These are phyloP conservation scores for Platerodrilus igneus DNA, from an alignment of 2,888 invertebrate species.

Conservation along the genomic window DNA sequence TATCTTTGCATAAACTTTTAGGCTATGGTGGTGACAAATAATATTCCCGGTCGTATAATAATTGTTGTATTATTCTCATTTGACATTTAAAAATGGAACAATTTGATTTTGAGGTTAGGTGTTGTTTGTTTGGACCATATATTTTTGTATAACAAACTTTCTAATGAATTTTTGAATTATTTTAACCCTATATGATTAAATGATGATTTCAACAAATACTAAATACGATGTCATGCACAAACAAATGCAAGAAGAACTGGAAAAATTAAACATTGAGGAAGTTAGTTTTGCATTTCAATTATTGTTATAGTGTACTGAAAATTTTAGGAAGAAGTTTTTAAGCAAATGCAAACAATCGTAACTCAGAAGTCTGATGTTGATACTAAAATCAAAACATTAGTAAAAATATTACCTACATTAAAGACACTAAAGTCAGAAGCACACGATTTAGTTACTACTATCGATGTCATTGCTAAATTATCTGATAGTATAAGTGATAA, in stretches of 20 bases:
- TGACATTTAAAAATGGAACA: too few species aligned
- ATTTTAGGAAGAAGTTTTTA: constrained; percentile 63
- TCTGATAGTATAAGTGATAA: constrained; percentile 94
- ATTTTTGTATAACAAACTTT: too few species aligned
- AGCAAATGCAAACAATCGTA: constrained; percentile 66
- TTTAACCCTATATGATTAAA: too few species aligned
- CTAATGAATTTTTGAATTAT: too few species aligned
- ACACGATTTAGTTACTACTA: constrained; percentile 76
- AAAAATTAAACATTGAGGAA: constrained; percentile 57
- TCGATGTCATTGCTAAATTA: constrained; percentile 78
- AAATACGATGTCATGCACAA: constrained; percentile 53
- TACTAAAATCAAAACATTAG: constrained; percentile 73
- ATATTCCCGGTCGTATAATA: too few species aligned
- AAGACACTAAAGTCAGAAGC: constrained; percentile 73
- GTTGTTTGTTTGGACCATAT: too few species aligned
- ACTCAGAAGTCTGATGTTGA: constrained; percentile 72
- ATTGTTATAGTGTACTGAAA: neutral
- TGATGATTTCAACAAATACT: too few species aligned
- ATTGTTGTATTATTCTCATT: too few species aligned
- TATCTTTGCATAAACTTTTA: too few species aligned
- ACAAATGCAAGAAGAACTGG: constrained; percentile 55
- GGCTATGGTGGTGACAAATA: too few species aligned
- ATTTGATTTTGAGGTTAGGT: too few species aligned
- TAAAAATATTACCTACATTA: constrained; percentile 76
- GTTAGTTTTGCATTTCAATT: constrained; percentile 37